These are phyloP conservation scores for Megamerina dolium DNA, from an alignment of 2,888 invertebrate genomes.

Conservation along the genomic window DNA sequence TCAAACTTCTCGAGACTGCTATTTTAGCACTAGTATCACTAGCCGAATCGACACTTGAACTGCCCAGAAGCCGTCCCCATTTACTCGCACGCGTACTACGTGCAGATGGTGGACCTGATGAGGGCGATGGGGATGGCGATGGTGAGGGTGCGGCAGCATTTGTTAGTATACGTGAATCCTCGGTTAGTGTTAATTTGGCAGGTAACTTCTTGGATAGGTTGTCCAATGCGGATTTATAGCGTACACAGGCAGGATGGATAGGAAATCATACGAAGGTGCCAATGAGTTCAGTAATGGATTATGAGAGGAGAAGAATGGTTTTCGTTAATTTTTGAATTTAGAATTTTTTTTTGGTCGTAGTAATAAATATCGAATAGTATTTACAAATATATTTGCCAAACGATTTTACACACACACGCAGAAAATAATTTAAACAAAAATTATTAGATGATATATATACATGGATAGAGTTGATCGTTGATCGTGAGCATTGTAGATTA, in stretches of 20 bases:
- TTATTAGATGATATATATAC: too few species aligned
- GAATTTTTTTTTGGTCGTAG: not conserved
- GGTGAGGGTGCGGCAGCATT: conserved; percentile 47
- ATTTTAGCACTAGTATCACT: conserved; percentile 57
- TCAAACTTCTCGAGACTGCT: conserved; percentile 55
- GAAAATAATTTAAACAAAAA: too few species aligned
- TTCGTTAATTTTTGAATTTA: conserved; percentile 16
- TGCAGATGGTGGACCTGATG: conserved; percentile 52
- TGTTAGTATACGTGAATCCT: conserved; percentile 48
- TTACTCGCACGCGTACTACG: conserved; percentile 59
- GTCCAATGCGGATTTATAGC: conserved; percentile 8
- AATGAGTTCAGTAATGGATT: not conserved
- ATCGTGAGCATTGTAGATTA: too few species aligned
- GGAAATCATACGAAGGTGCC: not conserved
- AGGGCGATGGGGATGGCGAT: conserved; percentile 49
- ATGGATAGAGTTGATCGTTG: too few species aligned
- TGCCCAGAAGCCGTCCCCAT: conserved; percentile 77
- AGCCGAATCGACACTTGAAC: conserved; percentile 69
- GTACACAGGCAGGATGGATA: not conserved
- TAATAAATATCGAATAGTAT: too few species aligned
- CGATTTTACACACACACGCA: too few species aligned
- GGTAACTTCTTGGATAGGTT: conserved; percentile 47
- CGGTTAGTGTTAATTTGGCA: conserved; percentile 50
- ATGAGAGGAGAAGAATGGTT: not conserved
- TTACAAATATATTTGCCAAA: too few species aligned